Evolutionary conservation across 2,888 invertebrate species (phyloP).

Genomic region (Nymphalis urticae): DNA sequence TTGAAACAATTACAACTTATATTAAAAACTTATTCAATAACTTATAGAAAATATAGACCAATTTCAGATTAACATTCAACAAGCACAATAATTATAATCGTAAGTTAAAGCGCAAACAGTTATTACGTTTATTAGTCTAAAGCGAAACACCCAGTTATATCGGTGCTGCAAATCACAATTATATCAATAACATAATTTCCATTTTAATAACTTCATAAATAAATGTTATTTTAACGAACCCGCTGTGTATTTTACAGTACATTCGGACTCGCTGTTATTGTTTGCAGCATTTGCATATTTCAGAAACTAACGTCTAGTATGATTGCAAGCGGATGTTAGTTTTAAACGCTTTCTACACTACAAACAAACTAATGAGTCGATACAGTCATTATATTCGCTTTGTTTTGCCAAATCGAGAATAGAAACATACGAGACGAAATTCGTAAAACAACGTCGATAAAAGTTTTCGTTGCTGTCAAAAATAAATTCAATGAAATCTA

Average conservation of each 20-base stretch:
- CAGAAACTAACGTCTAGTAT: slow-evolving; percentile 25
- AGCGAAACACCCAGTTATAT: slow-evolving; percentile 9
- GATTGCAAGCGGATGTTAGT: slow-evolving; percentile 30
- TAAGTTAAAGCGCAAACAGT: slow-evolving; percentile 1
- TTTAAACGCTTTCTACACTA: slow-evolving; percentile 50
- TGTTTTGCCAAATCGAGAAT: slow-evolving; percentile 52
- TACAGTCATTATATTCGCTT: slow-evolving; percentile 59
- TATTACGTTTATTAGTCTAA: slow-evolving; percentile 8
- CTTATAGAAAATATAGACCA: neutral
- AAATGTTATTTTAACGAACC: slow-evolving; percentile 30
- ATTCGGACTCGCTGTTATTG: slow-evolving; percentile 20
- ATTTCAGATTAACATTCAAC: neutral
- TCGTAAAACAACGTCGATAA: neutral
- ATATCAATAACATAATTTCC: slow-evolving; percentile 24
- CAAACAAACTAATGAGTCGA: slow-evolving; percentile 52
- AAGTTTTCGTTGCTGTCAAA: neutral
- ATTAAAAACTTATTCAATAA: too few relatives aligned
- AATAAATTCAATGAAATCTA: neutral
- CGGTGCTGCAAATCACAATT: slow-evolving; percentile 19
- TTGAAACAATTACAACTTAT: too few relatives aligned
- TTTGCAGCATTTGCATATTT: slow-evolving; percentile 30
- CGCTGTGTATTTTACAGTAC: slow-evolving; percentile 25
- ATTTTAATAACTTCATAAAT: slow-evolving; percentile 32
- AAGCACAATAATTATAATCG: neutral
- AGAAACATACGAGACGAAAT: slow-evolving; percentile 27